phyloP scores from a whole-genome alignment of 2,113 vertebrate species.

The Ploceus nigricollis region DNA sequence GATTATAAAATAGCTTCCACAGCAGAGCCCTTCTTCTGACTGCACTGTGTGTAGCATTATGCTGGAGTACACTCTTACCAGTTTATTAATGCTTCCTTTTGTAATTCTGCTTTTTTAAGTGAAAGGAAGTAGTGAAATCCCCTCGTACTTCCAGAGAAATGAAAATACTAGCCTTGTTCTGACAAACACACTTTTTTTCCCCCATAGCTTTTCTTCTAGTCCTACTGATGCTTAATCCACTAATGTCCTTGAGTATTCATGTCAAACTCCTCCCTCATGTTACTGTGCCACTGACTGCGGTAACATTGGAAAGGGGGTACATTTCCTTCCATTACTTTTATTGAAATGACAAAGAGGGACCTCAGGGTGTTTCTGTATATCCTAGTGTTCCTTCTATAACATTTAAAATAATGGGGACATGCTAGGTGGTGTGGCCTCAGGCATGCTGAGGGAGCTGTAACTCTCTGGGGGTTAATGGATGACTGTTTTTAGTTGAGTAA shows the following conservation, averaged over 20 bases:
- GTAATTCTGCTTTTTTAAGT: not conserved
- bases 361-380: not conserved
- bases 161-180: not conserved
- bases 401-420: conserved; percentile 14
- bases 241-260: not conserved
- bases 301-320: not conserved
- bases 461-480: conserved; percentile 48
- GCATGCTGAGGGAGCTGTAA: not conserved
- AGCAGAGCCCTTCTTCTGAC: not conserved
- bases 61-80: not conserved
- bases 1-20: not conserved
- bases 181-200: not conserved
- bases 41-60: not conserved
- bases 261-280: not conserved
- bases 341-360: conserved; percentile 9
- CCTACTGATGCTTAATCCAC: not conserved
- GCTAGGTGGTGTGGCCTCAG: not conserved
- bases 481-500: conserved; percentile 40
- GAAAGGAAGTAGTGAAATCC: not conserved
- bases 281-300: not conserved
- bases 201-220: not conserved
- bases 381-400: not conserved
- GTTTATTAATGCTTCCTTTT: not conserved
- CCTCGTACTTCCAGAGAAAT: not conserved
- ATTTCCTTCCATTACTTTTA: not conserved